Percentiles rank a stretch among this genome's conserved stretches.
phyloP scores from a whole-genome alignment of 2,797 vertebrate species.

The Pipistrellus kuhlii region DNA sequence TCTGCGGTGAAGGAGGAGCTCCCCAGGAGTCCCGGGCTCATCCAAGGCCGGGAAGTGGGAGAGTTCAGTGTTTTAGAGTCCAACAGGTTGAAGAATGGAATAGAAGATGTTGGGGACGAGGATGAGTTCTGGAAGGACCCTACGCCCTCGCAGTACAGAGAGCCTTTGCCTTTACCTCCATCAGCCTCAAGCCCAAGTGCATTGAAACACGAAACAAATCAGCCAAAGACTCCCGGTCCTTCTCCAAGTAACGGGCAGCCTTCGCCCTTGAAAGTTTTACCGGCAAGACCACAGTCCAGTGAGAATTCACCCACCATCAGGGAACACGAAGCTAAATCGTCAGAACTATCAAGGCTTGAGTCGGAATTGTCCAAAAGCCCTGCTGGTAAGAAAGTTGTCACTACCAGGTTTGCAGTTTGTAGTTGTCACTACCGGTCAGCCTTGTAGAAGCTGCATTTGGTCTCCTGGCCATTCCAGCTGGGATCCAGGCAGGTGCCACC shows the following conservation, averaged over 20 bases:
- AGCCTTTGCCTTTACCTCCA: slow-evolving; percentile 47
- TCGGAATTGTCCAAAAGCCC: slow-evolving; percentile 71
- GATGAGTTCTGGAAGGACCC: slow-evolving; percentile 58
- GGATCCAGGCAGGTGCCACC: neutral
- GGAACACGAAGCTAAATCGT: slow-evolving; percentile 64
- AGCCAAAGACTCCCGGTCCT: neutral
- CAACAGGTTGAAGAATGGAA: slow-evolving; percentile 66
- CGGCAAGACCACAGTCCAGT: slow-evolving; percentile 60
- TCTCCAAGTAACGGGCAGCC: neutral
- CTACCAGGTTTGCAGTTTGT: neutral
- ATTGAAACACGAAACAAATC: slow-evolving; percentile 48
- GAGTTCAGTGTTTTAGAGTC: slow-evolving; percentile 88
- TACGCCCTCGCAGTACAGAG: slow-evolving; percentile 26
- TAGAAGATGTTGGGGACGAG: slow-evolving; percentile 7
- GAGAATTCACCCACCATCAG: slow-evolving; percentile 52
- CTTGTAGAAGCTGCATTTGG: neutral
- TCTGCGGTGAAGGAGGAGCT: slow-evolving; percentile 81
- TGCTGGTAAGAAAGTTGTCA: slow-evolving; percentile 87
- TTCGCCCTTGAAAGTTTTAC: slow-evolving; percentile 68
- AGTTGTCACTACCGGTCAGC: neutral
- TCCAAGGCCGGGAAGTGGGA: slow-evolving; percentile 82
- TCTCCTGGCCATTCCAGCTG: neutral
- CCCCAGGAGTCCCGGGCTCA: slow-evolving; percentile 76
- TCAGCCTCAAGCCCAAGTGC: slow-evolving; percentile 53
- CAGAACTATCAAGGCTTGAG: slow-evolving; percentile 70